Conservation (phyloP, 1,140 invertebrate genomes). For the Drosophila kepulauana region DNA sequence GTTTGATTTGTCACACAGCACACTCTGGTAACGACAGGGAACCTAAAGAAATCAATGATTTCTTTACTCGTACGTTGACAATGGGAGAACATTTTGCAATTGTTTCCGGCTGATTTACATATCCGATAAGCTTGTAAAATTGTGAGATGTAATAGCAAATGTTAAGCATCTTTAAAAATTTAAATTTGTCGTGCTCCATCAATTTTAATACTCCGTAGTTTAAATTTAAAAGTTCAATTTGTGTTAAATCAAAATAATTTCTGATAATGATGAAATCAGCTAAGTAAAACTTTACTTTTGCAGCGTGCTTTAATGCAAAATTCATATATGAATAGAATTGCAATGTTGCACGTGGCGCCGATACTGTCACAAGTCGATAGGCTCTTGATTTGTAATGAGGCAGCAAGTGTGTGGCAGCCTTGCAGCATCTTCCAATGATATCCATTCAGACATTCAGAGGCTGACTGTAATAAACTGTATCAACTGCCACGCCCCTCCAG, state of each 20-base stretch:
- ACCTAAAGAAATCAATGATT: not conserved
- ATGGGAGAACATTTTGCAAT: not conserved
- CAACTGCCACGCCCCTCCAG: constrained; percentile 47
- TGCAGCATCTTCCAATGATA: not conserved
- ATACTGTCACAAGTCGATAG: constrained; percentile 16
- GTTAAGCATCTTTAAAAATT: not conserved
- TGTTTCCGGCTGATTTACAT: not conserved
- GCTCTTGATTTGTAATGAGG: constrained; percentile 39
- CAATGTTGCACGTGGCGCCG: not conserved
- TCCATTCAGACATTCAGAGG: constrained; percentile 48
- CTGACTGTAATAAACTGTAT: constrained; percentile 75
- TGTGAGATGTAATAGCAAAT: not conserved
- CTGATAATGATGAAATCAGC: not conserved
- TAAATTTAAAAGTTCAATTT: not conserved
- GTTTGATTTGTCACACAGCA: constrained; percentile 2
- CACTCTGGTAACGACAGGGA: not conserved
- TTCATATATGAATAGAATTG: not conserved
- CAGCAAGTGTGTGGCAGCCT: constrained; percentile 15
- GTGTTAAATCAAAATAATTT: not conserved
- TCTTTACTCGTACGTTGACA: not conserved
- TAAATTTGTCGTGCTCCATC: too few species aligned
- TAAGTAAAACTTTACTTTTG: not conserved
- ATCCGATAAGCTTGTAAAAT: not conserved
- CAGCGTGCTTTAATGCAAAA: not conserved
- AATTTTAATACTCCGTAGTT: not conserved